Conservation (phyloP, 1,140 invertebrate genomes). For the Chironomus striatipennis region DNA sequence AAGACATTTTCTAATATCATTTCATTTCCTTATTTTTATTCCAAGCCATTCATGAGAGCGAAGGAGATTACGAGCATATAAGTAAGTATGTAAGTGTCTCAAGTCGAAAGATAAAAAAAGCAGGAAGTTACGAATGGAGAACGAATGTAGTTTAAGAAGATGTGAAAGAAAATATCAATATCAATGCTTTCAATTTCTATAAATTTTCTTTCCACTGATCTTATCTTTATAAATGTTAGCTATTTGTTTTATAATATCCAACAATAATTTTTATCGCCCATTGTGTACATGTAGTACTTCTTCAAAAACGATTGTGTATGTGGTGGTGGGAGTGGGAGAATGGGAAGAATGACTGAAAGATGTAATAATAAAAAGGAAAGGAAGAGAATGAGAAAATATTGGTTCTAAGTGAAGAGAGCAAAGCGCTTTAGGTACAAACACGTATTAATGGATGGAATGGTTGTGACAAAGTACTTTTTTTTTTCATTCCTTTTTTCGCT, state of each 20-base stretch:
- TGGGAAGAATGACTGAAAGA: background rate
- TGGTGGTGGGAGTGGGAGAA: too few species aligned
- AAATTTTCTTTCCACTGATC: slow-evolving; percentile 2
- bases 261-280: slow-evolving; percentile 20
- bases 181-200: slow-evolving; percentile 4
- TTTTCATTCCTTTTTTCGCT: background rate
- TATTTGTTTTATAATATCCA: slow-evolving; percentile 23
- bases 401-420: background rate
- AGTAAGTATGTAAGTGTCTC: too few species aligned
- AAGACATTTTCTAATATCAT: background rate
- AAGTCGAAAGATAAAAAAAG: background rate
- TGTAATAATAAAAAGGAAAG: background rate
- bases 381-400: background rate
- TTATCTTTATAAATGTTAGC: slow-evolving; percentile 22
- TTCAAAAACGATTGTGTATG: background rate
- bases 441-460: background rate
- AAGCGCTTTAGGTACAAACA: background rate
- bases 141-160: background rate
- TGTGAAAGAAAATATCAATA: background rate
- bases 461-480: background rate
- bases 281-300: background rate
- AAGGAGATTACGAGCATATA: background rate
- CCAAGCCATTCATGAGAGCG: background rate
- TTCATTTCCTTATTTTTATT: background rate
- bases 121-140: background rate